Evolutionary conservation across 1,140 invertebrate genomes (phyloP).

Genomic region (Aphelenchoides besseyi): DNA sequence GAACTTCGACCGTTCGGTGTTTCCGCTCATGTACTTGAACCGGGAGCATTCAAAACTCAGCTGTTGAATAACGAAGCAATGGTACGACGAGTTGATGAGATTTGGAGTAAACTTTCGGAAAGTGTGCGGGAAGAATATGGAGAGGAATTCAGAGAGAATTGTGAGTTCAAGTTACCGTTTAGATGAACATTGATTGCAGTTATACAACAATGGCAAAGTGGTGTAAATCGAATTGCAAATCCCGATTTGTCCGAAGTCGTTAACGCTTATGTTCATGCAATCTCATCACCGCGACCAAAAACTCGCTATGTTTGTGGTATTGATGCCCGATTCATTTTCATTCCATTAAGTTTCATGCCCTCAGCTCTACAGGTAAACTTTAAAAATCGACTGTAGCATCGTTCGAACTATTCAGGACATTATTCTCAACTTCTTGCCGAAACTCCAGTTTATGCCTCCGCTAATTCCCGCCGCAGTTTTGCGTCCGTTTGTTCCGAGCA

Average conservation of each 20-base stretch:
- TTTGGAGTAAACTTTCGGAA: constrained; percentile 39
- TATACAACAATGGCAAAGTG: constrained; percentile 31
- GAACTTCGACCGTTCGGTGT: constrained; percentile 52
- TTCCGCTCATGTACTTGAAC: constrained; percentile 60
- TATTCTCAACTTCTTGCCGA: constrained; percentile 11
- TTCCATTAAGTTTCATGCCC: constrained; percentile 47
- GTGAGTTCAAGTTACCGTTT: constrained; percentile 45
- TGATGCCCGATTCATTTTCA: constrained; percentile 56
- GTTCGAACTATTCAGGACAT: constrained; percentile 24
- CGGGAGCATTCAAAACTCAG: constrained; percentile 60
- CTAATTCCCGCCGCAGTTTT: constrained; percentile 6
- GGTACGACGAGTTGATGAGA: constrained; percentile 33
- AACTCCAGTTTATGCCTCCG: not conserved
- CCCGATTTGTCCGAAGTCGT: constrained; percentile 49
- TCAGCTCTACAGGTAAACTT: constrained; percentile 17
- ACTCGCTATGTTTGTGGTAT: constrained; percentile 54
- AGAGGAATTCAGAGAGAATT: constrained; percentile 47
- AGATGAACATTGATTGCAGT: constrained; percentile 39
- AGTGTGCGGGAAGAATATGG: constrained; percentile 58
- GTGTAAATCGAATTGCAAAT: constrained; percentile 33
- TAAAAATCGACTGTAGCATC: too few species aligned
- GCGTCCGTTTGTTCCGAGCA: not conserved
- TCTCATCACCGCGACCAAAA: constrained; percentile 52
- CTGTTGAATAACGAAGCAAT: constrained; percentile 44
- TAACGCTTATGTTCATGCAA: constrained; percentile 61